Evolutionary conservation across 2,113 vertebrate genomes (phyloP).

Genomic region (Cyanoderma ruficeps): DNA sequence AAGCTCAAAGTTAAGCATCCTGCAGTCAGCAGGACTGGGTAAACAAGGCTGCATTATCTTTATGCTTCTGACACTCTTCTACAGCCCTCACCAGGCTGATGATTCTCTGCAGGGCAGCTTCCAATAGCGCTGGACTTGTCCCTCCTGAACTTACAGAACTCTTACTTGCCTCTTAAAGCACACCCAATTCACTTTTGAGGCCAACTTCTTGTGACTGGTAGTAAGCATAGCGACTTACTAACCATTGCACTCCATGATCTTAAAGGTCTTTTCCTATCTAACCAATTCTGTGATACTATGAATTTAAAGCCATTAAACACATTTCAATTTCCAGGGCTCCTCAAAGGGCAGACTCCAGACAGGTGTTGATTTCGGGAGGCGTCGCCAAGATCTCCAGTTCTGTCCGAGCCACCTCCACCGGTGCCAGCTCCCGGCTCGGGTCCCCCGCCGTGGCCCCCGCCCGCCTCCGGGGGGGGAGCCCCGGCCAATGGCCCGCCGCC

Average conservation of each 20-base stretch:
- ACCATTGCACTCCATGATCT: background rate
- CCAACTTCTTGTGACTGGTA: background rate
- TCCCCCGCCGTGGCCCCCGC: background rate
- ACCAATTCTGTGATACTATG: background rate
- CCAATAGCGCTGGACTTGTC: background rate
- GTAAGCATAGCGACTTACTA: background rate
- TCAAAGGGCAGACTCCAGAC: background rate
- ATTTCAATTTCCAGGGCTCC: background rate
- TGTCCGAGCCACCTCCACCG: accelerated
- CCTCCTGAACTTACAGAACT: background rate
- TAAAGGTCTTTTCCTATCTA: background rate
- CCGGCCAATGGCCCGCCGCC: background rate
- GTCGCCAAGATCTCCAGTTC: no score
- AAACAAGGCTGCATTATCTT: background rate
- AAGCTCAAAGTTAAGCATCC: background rate
- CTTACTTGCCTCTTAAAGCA: background rate
- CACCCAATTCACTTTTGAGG: background rate
- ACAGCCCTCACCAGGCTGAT: background rate
- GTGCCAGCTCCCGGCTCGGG: accelerated
- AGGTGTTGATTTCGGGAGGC: no score
- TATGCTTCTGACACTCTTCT: background rate
- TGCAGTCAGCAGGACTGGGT: background rate
- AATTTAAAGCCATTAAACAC: background rate
- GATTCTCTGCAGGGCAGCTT: background rate
- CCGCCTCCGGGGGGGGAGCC: background rate